Conservation (phyloP, 2,113 vertebrate species). For the Silurus meridionalis region DNA sequence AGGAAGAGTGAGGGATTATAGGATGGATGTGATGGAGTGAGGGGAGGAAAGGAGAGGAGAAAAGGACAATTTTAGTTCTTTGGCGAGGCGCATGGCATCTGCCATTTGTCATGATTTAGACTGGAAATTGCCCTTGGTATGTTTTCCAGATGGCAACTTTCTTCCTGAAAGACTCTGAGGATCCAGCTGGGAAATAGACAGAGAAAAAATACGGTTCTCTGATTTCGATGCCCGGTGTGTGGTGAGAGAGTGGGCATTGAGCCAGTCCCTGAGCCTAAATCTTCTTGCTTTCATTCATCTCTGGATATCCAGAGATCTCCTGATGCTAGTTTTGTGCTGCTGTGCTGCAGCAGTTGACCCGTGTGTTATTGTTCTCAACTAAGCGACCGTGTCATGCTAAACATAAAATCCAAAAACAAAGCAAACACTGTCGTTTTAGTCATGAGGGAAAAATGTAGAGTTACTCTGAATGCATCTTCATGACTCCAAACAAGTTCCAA, state of each 20-base stretch:
- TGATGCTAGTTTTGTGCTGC: slow-evolving; percentile 16
- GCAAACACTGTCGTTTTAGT: background rate
- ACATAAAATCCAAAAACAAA: background rate
- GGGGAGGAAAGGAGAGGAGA: background rate
- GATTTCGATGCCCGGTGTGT: slow-evolving; percentile 22
- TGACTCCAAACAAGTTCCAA: background rate
- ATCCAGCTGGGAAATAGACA: slow-evolving; percentile 37
- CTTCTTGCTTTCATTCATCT: slow-evolving; percentile 21
- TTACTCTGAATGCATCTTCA: background rate
- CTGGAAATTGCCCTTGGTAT: slow-evolving; percentile 48
- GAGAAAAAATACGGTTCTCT: slow-evolving; percentile 10
- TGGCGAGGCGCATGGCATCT: slow-evolving; percentile 36
- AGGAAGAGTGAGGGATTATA: background rate
- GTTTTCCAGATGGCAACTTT: slow-evolving; percentile 49
- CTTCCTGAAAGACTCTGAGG: slow-evolving; percentile 34
- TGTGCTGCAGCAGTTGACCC: slow-evolving; percentile 20
- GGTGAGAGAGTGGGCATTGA: slow-evolving; percentile 25
- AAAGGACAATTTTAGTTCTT: slow-evolving; percentile 37
- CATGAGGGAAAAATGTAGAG: background rate
- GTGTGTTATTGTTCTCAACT: background rate
- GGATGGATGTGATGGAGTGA: slow-evolving; percentile 3
- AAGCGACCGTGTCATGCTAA: background rate
- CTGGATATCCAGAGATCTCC: slow-evolving; percentile 21
- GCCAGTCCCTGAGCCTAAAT: slow-evolving; percentile 25
- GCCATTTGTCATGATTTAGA: slow-evolving; percentile 54